Evolutionary conservation across 2,888 invertebrate species (phyloP), one percentile per base, ranked within the genome.

Genomic region (Gibbula magus): DNA sequence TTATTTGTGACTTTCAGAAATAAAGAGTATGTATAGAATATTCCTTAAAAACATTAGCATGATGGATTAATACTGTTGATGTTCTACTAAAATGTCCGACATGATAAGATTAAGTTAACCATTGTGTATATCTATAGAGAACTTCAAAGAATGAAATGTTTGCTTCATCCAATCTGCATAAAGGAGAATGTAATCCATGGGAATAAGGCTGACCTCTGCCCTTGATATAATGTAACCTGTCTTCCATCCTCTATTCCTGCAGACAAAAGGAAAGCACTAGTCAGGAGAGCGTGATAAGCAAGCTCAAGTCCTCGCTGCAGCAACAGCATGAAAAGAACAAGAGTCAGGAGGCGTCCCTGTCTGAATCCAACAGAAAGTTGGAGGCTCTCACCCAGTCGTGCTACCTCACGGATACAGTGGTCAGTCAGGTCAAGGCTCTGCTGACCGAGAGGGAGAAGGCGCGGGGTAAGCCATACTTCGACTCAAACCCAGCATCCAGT

Each of bases 331-430:
- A 87, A 51, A 86, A 89, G 54, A 84, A 87, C 67, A 84, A 83
- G 25, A 79, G 74, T 0, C 91, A 90, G 78, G 91, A 91, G 82
- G 82, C 90, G 90, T 86, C 88, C 2, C 80, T 92, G 20, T 25
- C 80, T 10, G 88, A 90, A 18, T 81, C 86, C 7, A 85, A 82
- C 20, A 86, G 84, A 66, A 88, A 89, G 76, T 78, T 86, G 22
- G 89, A 89, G 32, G 81, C 81, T 13, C 79, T 77, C 22, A 86
- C 81, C 18, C 84, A 90, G 75, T 86, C 88, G 73, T 86, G 85
- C 75, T 87, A 87, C 66, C 75, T 88, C 25, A 85, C 85, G 22
- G 89, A 91, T 45, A 86, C 89, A 7, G 86, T 89, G 7, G 29
- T 92, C 35, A 87, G 84, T 45, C 89, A 91, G 85, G 84, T 92